Evolutionary conservation across 1,140 invertebrate species (phyloP).

Genomic region (Solen grandis): DNA sequence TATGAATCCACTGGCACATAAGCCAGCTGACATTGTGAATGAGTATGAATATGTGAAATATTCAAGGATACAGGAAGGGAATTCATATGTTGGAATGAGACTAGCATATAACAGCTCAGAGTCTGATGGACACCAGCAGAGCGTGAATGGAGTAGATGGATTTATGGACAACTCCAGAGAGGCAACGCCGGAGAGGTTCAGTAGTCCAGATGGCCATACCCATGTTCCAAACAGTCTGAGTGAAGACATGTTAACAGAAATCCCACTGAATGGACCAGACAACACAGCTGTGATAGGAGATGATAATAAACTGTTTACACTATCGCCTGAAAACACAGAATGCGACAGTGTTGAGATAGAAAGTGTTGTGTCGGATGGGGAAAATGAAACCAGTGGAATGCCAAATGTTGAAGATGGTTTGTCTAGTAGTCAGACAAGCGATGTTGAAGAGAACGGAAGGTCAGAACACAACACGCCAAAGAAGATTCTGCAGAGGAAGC

Average conservation of each 20-base stretch:
- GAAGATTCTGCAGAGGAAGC: slow-evolving; percentile 72
- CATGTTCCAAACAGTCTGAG: slow-evolving; percentile 57
- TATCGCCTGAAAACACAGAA: slow-evolving; percentile 97
- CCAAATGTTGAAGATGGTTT: slow-evolving; percentile 96
- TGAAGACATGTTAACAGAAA: slow-evolving; percentile 78
- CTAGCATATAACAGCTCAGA: slow-evolving; percentile 83
- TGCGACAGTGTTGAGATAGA: slow-evolving; percentile 95
- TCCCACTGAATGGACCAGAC: slow-evolving; percentile 75
- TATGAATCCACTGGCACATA: not conserved
- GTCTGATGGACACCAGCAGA: slow-evolving; percentile 40
- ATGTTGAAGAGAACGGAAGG: slow-evolving; percentile 90
- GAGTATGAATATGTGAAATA: slow-evolving; percentile 88
- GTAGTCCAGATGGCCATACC: slow-evolving; percentile 28
- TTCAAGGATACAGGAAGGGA: slow-evolving; percentile 87
- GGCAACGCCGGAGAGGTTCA: slow-evolving; percentile 68
- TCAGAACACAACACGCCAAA: slow-evolving; percentile 70
- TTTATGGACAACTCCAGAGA: slow-evolving; percentile 66
- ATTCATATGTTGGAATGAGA: slow-evolving; percentile 90
- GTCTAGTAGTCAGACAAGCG: slow-evolving; percentile 93
- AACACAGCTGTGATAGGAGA: slow-evolving; percentile 55
- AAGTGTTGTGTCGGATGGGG: slow-evolving; percentile 83
- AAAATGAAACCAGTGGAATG: slow-evolving; percentile 86
- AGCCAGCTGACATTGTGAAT: slow-evolving; percentile 71
- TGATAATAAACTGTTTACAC: slow-evolving; percentile 87
- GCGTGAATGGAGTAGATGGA: slow-evolving; percentile 53